Evolutionary conservation across 2,797 vertebrate genomes (phyloP).

Genomic region (Peromyscus eremicus): DNA sequence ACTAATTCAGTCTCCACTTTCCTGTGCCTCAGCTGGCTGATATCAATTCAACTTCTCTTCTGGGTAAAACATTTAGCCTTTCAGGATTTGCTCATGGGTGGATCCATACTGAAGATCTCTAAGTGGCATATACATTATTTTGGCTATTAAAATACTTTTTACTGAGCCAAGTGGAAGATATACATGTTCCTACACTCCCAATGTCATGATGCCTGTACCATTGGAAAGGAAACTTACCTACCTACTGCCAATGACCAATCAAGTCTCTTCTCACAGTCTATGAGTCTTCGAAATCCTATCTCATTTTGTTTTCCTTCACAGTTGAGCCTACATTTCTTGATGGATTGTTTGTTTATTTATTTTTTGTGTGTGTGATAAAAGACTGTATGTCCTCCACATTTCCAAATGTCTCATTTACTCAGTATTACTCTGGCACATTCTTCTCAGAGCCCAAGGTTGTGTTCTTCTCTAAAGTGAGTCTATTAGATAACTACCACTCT

Average conservation of each 20-base stretch:
- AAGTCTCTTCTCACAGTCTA: not conserved
- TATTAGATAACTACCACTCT: not conserved
- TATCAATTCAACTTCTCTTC: slow-evolving; percentile 28
- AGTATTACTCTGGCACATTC: not conserved
- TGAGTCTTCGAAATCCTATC: not conserved
- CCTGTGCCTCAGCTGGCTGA: slow-evolving; percentile 7
- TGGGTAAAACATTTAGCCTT: slow-evolving; percentile 21
- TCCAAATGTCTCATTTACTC: not conserved
- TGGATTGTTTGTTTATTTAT: not conserved
- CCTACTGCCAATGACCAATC: not conserved
- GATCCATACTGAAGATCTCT: not conserved
- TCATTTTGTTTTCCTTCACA: slow-evolving; percentile 3
- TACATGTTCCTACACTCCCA: not conserved
- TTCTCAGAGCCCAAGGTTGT: not conserved
- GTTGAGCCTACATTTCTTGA: slow-evolving; percentile 27
- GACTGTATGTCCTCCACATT: not conserved
- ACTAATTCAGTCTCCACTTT: not conserved
- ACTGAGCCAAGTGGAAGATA: not conserved
- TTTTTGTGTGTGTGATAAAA: slow-evolving; percentile 40
- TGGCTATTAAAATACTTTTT: slow-evolving; percentile 6
- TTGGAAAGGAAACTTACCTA: slow-evolving; percentile 48
- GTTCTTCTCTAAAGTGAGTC: not conserved
- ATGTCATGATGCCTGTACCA: not conserved
- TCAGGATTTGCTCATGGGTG: not conserved
- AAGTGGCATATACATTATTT: slow-evolving; percentile 17